Evolutionary conservation across 2,888 invertebrate genomes (phyloP), one percentile per base, ranked within the genome.

Genomic region (Diarsia mendica): DNA sequence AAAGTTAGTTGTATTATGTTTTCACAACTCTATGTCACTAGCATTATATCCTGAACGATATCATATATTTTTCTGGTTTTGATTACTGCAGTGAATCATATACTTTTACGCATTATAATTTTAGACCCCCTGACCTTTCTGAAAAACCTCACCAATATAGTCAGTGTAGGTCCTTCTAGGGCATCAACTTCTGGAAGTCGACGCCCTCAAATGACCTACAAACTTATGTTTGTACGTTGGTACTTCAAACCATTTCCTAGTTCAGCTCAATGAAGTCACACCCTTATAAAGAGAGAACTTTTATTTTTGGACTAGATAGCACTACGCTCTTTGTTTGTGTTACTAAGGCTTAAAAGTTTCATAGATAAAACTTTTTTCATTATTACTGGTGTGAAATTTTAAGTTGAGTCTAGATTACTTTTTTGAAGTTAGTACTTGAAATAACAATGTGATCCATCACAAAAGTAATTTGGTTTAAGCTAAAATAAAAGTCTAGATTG

Each of bases 291-390:
- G 5, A 72, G 58, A 72, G 23, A 67, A 64, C 66, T 82, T 74
- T 74, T 75, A 67, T 74, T 82, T 73, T 73, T 64, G 18, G 33
- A 60, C 72, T 67, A 64, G 72, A 61, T 49, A 46, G 11, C 46
- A 1, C n/a, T 46, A 28, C 11, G 46, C 28, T 63, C 61, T 74
- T 63, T 63, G 15, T 63, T 63, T 44, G 63, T 85, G 72, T 85
- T 76, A 69, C 55, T 68, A 3, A 15, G 58, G 23, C 23, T 65
- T n/a, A 63, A 83, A 80, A 55, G 20, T 84, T 48, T 53, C 51
- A 6, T 13, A 44, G 11, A 28, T 20, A 10, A 60, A 79, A 72
- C 39, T 65, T 79, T 64, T 53, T 79, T 65, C 23, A 81, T 75
- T 76, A 76, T 66, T 33, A 46, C 60, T 75, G 23, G 28, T 49